Conservation (phyloP, 2,797 vertebrate species). For the Hypotaenidia philippensis region DNA sequence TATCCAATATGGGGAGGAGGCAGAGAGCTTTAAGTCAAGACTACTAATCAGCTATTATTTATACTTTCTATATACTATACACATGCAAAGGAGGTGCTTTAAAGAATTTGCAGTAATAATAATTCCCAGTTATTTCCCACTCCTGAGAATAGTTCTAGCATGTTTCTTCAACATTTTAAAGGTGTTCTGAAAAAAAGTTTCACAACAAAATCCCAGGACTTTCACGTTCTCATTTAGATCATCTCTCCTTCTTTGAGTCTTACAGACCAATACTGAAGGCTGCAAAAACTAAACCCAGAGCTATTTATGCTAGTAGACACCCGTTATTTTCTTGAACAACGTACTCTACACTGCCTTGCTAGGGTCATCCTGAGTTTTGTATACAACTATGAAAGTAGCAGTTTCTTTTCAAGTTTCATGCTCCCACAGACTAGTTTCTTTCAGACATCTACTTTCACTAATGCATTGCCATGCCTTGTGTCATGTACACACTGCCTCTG, state of each 20-base stretch:
- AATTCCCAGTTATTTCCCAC: neutral
- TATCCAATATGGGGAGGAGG: conserved; percentile 4
- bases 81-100: neutral
- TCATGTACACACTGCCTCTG: neutral
- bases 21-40: neutral
- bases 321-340: conserved; percentile 23
- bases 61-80: neutral
- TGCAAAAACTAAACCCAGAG: neutral
- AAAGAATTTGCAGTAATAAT: neutral
- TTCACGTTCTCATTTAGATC: neutral
- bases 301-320: neutral
- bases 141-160: neutral
- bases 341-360: conserved; percentile 35
- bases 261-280: neutral
- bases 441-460: conserved; percentile 40
- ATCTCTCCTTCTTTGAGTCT: neutral
- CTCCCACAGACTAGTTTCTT: conserved; percentile 34
- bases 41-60: conserved; percentile 28
- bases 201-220: neutral
- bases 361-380: conserved; percentile 28
- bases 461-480: neutral
- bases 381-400: conserved; percentile 57
- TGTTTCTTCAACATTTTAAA: neutral
- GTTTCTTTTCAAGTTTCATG: conserved; percentile 66
- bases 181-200: neutral